Percentiles rank a stretch among this genome's conserved stretches.
Conservation (phyloP, 2,888 invertebrate species). For the Hirtodrosophila cameraria region DNA sequence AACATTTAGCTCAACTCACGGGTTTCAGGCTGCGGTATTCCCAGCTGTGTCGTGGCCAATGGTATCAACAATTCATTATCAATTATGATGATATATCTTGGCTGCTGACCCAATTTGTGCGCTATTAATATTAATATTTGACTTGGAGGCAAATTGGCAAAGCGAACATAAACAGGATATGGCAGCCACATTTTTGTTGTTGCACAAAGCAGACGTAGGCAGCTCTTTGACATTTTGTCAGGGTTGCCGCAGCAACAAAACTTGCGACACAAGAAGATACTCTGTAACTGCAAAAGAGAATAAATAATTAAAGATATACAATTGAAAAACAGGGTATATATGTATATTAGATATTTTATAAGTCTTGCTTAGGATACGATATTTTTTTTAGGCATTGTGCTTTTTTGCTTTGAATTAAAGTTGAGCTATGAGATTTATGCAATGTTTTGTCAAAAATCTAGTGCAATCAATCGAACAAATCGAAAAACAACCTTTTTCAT, state of each 20-base stretch:
- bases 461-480: too few relatives aligned
- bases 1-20: background rate
- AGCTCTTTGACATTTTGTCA: conserved; percentile 39
- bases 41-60: conserved; percentile 35
- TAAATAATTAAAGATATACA: too few relatives aligned
- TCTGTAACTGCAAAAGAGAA: background rate
- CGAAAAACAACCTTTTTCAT: too few relatives aligned
- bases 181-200: conserved; percentile 17
- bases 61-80: conserved; percentile 76
- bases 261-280: background rate
- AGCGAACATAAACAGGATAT: conserved; percentile 4
- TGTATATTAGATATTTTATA: too few relatives aligned
- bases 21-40: conserved; percentile 17
- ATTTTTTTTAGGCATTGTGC: too few relatives aligned
- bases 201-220: background rate
- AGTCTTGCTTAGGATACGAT: too few relatives aligned
- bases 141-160: background rate
- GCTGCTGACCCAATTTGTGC: conserved; percentile 73
- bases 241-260: conserved; percentile 23
- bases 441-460: too few relatives aligned
- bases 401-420: too few relatives aligned
- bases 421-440: too few relatives aligned
- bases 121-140: conserved; percentile 75
- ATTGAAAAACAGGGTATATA: too few relatives aligned
- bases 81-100: conserved; percentile 78